These are phyloP conservation scores for Marcusenius ussheri DNA, from an alignment of 2,113 vertebrate species.

Conservation along the genomic window DNA sequence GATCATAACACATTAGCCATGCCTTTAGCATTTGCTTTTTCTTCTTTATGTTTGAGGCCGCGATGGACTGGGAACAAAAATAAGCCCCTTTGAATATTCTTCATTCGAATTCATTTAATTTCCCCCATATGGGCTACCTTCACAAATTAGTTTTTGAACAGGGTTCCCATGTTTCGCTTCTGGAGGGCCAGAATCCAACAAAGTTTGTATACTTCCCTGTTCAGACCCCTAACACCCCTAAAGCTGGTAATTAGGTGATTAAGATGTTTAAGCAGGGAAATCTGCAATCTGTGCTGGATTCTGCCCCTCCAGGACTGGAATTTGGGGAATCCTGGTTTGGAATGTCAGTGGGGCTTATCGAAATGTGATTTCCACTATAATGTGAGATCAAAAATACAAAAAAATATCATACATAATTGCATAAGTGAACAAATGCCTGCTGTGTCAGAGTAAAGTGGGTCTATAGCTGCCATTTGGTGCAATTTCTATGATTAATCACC, in stretches of 20 bases:
- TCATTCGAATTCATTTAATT: not conserved
- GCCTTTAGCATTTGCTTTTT: not conserved
- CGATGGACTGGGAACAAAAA: not conserved
- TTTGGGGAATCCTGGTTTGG: not conserved
- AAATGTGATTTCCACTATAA: not conserved
- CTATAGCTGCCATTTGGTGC: not conserved
- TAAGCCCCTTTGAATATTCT: not conserved
- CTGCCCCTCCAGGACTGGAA: not conserved
- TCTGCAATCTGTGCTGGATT: not conserved
- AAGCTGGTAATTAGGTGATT: not conserved
- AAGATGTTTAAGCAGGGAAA: not conserved
- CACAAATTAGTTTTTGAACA: not conserved
- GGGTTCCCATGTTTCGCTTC: not conserved
- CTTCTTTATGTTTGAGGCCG: not conserved
- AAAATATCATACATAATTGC: not conserved
- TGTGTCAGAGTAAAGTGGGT: not conserved
- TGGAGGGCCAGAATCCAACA: not conserved
- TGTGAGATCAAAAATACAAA: not conserved
- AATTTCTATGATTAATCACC: not conserved
- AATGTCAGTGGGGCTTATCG: not conserved
- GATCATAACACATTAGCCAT: not conserved
- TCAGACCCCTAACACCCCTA: not conserved
- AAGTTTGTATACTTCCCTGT: not conserved
- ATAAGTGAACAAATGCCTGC: not conserved
- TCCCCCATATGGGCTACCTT: not conserved